Base-by-base conservation (phyloP, 2,113 vertebrate species). In the Oryzias melastigma region DNA sequence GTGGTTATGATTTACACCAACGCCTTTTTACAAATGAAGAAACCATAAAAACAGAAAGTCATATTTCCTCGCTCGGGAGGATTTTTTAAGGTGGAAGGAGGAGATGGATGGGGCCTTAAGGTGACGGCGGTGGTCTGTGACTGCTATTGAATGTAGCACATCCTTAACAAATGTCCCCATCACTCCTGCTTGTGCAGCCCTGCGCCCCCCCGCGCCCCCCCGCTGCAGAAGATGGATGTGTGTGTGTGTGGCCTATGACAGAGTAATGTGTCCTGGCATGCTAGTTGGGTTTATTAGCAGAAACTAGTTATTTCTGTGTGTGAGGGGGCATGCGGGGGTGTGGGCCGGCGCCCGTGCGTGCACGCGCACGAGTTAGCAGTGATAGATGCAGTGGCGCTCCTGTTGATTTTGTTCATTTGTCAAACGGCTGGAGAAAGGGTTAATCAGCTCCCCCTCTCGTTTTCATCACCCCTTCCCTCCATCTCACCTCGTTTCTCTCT, bases 271-370 rank as follows among this genome's bases (percentile, higher is more conserved):
- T 90, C 81, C 85, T 86, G 81, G 87, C 84, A 83, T 77, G 71
- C 88, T 86, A 83, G 85, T 89, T 85, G 83, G 88, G 85, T 90
- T 91, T 92, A 91, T 92, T 92, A 92, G 91, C 87, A 77, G 82
- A 86, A 87, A 88, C 81, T 86, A 89, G 88, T 91, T 92, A 87
- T 91, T 91, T 87, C 84, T 87, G 75, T 35, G 35, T 35, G 35
- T 35, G 35, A 12, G 35, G 35, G 35, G 8, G 35, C 35, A 35
- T 12, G 35, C 8, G 10, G 35, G 35, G 35, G 35, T 13, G 35
- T 35, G 35, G 35, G 35, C 3, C 10, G 7, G 63, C 44, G 52
- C 66, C 71, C 70, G 78, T 62, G 57, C 58, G 79, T 70, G 80
- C 63, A 71, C 52, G 52, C 53, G 72, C 63, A 76, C 69, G 67